A percentile compares a stretch with the other conserved stretches of the same genome.
Conservation (phyloP, 2,797 vertebrate genomes). For the Tarsius wallacei region DNA sequence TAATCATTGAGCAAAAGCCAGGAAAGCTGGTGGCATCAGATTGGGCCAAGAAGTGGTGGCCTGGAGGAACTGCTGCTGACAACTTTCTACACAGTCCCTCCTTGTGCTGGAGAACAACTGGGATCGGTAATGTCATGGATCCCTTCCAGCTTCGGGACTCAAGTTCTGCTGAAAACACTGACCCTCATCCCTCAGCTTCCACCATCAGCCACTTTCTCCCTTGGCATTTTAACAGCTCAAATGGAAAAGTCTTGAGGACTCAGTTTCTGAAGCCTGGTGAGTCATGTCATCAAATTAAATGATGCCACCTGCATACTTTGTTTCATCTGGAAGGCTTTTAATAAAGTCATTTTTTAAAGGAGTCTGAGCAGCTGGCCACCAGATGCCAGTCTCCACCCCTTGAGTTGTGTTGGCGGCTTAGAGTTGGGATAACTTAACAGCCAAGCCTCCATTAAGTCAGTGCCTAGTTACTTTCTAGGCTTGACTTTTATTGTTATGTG, state of each 20-base stretch:
- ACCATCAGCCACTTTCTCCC: conserved; percentile 49
- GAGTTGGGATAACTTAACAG: conserved; percentile 60
- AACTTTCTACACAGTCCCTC: background rate
- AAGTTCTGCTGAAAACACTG: background rate
- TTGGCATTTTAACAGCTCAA: conserved; percentile 55
- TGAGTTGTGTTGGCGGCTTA: conserved; percentile 36
- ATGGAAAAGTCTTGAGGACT: conserved; percentile 56
- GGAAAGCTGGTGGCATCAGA: background rate
- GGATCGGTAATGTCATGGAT: background rate
- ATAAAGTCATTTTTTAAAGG: background rate
- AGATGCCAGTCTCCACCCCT: conserved; percentile 73
- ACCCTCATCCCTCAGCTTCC: background rate
- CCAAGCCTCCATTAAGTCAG: background rate
- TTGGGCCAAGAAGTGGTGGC: background rate
- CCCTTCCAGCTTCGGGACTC: background rate
- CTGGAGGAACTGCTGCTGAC: background rate
- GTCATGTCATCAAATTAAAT: conserved; percentile 69
- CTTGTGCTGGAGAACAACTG: background rate
- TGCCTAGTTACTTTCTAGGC: conserved; percentile 29
- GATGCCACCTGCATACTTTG: conserved; percentile 72
- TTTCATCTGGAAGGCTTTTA: conserved; percentile 70
- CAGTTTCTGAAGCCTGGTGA: conserved; percentile 56
- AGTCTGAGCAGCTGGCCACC: conserved; percentile 79
- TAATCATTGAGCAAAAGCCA: background rate
- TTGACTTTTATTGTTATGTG: background rate